Evolutionary conservation across 2,797 vertebrate species (phyloP).

Genomic region (Arnoldichthys spilopterus): DNA sequence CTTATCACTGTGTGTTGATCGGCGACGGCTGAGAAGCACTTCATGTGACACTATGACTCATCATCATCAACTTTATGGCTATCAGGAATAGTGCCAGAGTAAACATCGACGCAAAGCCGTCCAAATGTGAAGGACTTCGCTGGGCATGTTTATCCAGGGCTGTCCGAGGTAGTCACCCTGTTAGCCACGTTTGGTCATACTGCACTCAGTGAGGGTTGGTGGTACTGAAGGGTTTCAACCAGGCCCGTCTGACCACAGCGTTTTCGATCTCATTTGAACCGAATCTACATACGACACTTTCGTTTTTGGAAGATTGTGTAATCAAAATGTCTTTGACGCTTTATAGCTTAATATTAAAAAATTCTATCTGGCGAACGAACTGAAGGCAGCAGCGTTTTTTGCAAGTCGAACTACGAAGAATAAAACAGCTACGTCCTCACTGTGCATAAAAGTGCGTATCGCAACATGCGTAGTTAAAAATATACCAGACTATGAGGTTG

Average conservation of each 20-base stretch:
- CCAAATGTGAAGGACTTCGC: neutral
- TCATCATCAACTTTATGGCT: neutral
- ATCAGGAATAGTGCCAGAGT: neutral
- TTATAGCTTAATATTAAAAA: neutral
- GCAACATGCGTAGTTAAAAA: conserved; percentile 54
- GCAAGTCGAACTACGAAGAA: conserved; percentile 39
- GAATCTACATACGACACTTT: no score
- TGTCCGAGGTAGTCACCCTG: neutral
- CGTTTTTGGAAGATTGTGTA: neutral
- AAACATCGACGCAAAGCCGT: neutral
- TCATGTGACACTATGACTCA: neutral
- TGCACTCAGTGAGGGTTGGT: neutral
- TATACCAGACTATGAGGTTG: conserved; percentile 28
- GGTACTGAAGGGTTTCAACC: neutral
- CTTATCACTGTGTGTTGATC: neutral
- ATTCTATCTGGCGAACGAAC: conserved; percentile 34
- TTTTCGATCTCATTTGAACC: neutral
- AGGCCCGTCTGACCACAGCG: neutral
- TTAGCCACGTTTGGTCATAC: neutral
- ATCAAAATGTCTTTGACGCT: neutral
- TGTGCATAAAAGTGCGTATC: conserved; percentile 55
- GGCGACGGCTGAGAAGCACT: neutral
- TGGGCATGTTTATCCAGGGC: neutral
- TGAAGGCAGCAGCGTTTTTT: conserved; percentile 52
- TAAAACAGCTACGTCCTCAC: conserved; percentile 44